Evolutionary conservation across 2,888 invertebrate species (phyloP).

Genomic region (Lamproptera curius): DNA sequence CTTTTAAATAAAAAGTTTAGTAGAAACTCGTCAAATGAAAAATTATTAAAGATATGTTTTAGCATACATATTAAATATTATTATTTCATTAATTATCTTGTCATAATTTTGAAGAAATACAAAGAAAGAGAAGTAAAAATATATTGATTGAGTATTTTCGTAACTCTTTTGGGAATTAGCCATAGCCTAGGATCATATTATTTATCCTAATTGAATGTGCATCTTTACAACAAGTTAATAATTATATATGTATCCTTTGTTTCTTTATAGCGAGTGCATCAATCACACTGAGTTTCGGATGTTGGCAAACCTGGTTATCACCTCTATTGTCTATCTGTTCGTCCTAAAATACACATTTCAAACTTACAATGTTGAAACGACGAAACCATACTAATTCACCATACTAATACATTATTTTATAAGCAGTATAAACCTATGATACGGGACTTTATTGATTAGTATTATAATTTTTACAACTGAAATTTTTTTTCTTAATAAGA

Average conservation of each 20-base stretch:
- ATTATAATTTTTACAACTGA: too few species aligned
- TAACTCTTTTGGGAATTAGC: too few species aligned
- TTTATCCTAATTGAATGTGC: slow-evolving; percentile 14
- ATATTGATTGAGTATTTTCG: too few species aligned
- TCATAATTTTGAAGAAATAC: slow-evolving; percentile 25
- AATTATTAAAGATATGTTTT: too few species aligned
- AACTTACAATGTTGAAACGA: slow-evolving; percentile 58
- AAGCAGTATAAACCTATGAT: too few species aligned
- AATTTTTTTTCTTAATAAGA: too few species aligned
- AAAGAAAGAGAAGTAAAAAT: too few species aligned
- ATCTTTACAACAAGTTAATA: slow-evolving; percentile 15
- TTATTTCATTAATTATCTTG: slow-evolving; percentile 22
- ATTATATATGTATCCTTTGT: slow-evolving; percentile 29
- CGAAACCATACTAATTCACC: slow-evolving; percentile 71
- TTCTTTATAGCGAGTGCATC: slow-evolving; percentile 44
- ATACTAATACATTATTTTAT: slow-evolving; percentile 39
- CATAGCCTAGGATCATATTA: too few species aligned
- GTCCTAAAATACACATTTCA: slow-evolving; percentile 70
- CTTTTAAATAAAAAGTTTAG: too few species aligned
- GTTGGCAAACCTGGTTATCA: slow-evolving; percentile 51
- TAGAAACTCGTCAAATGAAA: too few species aligned
- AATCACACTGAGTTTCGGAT: slow-evolving; percentile 52
- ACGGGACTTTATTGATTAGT: too few species aligned
- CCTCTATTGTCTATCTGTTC: slow-evolving; percentile 72
- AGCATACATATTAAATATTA: slow-evolving; percentile 26